A percentile compares a stretch with the other conserved stretches of the same genome.
Evolutionary conservation across 1,140 invertebrate genomes (phyloP).

Genomic region (Diprion similis): DNA sequence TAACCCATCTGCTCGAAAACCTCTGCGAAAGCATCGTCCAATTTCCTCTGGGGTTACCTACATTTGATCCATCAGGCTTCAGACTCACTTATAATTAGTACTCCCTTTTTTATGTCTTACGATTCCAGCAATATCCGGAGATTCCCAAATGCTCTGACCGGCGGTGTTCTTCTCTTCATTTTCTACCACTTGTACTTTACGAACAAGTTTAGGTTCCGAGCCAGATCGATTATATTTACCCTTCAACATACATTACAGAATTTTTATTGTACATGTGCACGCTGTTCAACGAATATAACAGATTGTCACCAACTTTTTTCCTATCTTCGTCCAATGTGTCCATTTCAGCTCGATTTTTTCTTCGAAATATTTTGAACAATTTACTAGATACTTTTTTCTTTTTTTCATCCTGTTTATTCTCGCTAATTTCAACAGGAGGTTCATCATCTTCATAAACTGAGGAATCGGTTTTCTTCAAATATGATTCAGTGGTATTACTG

Average conservation of each 20-base stretch:
- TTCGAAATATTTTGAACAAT: not conserved
- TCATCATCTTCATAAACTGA: not conserved
- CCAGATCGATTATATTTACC: not conserved
- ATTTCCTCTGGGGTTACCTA: conserved; percentile 27
- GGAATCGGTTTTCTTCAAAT: not conserved
- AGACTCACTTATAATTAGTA: not conserved
- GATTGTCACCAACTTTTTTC: not conserved
- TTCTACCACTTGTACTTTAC: not conserved
- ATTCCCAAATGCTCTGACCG: not conserved
- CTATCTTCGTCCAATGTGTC: not conserved
- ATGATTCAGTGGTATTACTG: not conserved
- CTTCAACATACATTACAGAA: not conserved
- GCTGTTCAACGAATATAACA: not conserved
- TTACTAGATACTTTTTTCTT: not conserved
- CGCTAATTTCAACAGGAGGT: not conserved
- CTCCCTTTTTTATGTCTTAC: not conserved
- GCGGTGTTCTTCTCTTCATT: not conserved
- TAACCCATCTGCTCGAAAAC: conserved; percentile 37
- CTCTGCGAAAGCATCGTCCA: conserved; percentile 34
- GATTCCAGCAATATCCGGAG: not conserved
- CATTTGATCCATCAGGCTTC: not conserved
- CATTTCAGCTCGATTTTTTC: not conserved
- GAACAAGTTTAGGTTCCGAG: not conserved
- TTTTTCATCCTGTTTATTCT: not conserved
- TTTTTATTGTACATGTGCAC: not conserved